Conservation (phyloP, 2,888 invertebrate genomes). For the Gnatocerus cornutus region DNA sequence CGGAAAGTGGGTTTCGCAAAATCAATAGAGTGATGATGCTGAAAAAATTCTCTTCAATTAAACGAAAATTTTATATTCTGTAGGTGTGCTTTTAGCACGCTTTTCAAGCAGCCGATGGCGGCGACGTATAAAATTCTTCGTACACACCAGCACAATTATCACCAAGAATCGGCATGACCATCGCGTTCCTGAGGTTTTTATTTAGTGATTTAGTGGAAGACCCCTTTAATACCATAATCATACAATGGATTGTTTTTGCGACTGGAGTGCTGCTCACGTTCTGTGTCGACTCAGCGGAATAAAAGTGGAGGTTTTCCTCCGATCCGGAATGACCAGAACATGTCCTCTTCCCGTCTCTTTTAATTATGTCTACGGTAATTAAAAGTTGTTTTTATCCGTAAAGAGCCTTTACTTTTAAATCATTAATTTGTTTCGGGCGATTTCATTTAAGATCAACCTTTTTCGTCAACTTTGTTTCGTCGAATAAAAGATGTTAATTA, state of each 20-base stretch:
- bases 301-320: constrained; percentile 51
- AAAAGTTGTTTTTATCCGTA: constrained; percentile 48
- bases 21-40: not conserved
- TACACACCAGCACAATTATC: constrained; percentile 38
- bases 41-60: too few species aligned
- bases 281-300: constrained; percentile 52
- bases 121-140: constrained; percentile 28
- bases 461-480: constrained; percentile 28
- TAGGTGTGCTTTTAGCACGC: not conserved
- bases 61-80: not conserved
- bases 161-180: constrained; percentile 48
- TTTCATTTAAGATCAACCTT: constrained; percentile 52
- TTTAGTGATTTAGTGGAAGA: constrained; percentile 53
- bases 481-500: constrained; percentile 40
- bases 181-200: constrained; percentile 52
- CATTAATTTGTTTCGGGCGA: constrained; percentile 61
- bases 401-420: constrained; percentile 60
- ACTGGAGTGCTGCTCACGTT: constrained; percentile 55
- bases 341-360: constrained; percentile 17
- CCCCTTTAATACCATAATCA: constrained; percentile 54
- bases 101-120: constrained; percentile 12
- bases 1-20: constrained; percentile 7
- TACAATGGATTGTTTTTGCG: constrained; percentile 56
- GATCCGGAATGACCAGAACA: constrained; percentile 30
- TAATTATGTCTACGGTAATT: constrained; percentile 45